Evolutionary conservation across 2,888 invertebrate species (phyloP), one percentile per base, ranked within the genome.

Genomic region (Cephonodes hylas): DNA sequence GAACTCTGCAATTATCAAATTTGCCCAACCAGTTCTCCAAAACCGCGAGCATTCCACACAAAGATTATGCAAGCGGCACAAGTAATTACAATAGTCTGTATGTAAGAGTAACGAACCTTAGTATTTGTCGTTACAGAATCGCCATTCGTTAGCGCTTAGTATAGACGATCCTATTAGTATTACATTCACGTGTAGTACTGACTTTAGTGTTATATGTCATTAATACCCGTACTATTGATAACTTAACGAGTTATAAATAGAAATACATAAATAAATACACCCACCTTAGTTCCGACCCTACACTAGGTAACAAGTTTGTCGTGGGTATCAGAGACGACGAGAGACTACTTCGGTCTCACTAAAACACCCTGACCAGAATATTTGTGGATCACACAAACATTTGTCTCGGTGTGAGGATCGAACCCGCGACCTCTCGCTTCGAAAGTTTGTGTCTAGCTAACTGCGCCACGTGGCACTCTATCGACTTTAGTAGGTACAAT

Each of bases 131-230:
- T 20, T 8, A 8, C 13, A 45, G 18, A 45, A 45, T 45, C 53
- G 31, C 53, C 18, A 53, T 27, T 53, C 53, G 53, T 53, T 31
- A 27, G 18, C 53, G 27, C 18, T 31, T 53, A 53, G 25, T 25
- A 27, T 27, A 27, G 27, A 53, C 42, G 53, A 22, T n/a, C 44
- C 15, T 53, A 38, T 61, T 61, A 34, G 45, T 58, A 61, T 58
- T 46, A 61, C 61, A 45, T 34, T 61, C 61, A 58, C 61, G 61
- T 44, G n/a, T n/a, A 58, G 45, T 22, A 23, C 25, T n/a, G 15
- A 58, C 57, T 10, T 3, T 15, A 42, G n/a, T 25, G 15, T 45
- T 61, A 61, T 61, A 44, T 58, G 45, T 61, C 61, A 61, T 61
- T 27, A 27, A 15, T n/a, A 15, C 44, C 61, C 27, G 18, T 56